phyloP scores from a whole-genome alignment of 2,113 vertebrate species.

The Noturus placidus region DNA sequence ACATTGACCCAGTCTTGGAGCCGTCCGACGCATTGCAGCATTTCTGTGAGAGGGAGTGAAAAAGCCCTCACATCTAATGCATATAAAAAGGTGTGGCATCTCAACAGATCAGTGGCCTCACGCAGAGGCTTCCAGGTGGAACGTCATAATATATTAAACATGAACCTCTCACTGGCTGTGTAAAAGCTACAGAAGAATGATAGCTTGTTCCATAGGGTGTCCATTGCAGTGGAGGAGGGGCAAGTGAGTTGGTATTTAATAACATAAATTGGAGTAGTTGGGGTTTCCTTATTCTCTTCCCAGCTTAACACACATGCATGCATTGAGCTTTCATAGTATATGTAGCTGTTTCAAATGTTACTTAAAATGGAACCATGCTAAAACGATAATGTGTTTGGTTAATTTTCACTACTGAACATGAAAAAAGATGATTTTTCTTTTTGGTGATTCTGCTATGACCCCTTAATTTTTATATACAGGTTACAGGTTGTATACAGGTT shows the following conservation, averaged over 20 bases:
- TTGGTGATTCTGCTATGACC: neutral
- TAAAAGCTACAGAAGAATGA: slow-evolving; percentile 36
- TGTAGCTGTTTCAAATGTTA: neutral
- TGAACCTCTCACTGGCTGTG: slow-evolving; percentile 43
- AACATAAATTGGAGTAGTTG: slow-evolving; percentile 17
- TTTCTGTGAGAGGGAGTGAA: slow-evolving; percentile 68
- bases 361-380: neutral
- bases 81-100: slow-evolving; percentile 54
- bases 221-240: slow-evolving; percentile 46
- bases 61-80: slow-evolving; percentile 38
- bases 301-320: neutral
- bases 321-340: neutral
- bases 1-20: slow-evolving; percentile 75
- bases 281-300: neutral
- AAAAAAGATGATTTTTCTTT: neutral
- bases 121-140: slow-evolving; percentile 35
- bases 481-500: neutral
- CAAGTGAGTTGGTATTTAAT: slow-evolving; percentile 51
- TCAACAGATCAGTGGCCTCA: slow-evolving; percentile 43
- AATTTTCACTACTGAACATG: neutral
- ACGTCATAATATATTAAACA: slow-evolving; percentile 63
- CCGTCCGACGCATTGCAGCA: slow-evolving; percentile 81
- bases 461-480: neutral
- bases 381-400: neutral
- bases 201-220: slow-evolving; percentile 47